A percentile compares a stretch with the other conserved stretches of the same genome.
phyloP scores from a whole-genome alignment of 37 sponge, comb jelly and placozoan species.

The Chondrosia reniformis region DNA sequence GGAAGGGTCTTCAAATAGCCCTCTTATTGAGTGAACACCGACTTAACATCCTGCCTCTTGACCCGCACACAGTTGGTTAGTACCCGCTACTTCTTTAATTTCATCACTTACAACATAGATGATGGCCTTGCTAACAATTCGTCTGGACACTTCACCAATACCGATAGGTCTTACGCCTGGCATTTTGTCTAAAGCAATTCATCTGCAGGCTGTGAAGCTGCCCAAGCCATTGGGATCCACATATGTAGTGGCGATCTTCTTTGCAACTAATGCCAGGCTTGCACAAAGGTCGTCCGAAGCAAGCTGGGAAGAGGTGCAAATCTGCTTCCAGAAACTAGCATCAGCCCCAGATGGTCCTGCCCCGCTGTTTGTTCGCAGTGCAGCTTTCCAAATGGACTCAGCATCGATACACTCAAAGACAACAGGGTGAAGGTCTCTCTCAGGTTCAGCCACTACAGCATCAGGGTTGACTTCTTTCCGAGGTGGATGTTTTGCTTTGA shows the following conservation, averaged over 20 bases:
- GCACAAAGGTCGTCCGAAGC: not conserved
- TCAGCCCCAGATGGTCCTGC: not conserved
- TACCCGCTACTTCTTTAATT: not conserved
- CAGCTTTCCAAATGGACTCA: not conserved
- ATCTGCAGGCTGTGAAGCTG: not conserved
- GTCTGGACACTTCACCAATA: slow-evolving; percentile 3
- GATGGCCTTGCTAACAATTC: not conserved
- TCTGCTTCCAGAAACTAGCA: not conserved
- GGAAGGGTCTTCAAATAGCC: not conserved
- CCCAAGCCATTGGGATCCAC: not conserved
- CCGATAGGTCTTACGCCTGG: too few species aligned
- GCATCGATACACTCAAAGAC: not conserved
- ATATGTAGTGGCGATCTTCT: too few species aligned
- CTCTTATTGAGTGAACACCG: not conserved
- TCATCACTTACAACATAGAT: not conserved
- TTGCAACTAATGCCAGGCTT: not conserved
- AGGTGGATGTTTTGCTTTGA: not conserved
- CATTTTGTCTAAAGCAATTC: not conserved
- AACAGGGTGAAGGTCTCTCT: not conserved
- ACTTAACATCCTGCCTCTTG: not conserved
- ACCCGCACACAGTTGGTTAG: not conserved
- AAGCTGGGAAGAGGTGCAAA: not conserved
- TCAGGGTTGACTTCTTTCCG: not conserved
- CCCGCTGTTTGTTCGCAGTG: not conserved
- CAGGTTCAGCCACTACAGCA: not conserved